Conservation (phyloP, 2,797 vertebrate species). For the Brachyrhaphis roseni region DNA sequence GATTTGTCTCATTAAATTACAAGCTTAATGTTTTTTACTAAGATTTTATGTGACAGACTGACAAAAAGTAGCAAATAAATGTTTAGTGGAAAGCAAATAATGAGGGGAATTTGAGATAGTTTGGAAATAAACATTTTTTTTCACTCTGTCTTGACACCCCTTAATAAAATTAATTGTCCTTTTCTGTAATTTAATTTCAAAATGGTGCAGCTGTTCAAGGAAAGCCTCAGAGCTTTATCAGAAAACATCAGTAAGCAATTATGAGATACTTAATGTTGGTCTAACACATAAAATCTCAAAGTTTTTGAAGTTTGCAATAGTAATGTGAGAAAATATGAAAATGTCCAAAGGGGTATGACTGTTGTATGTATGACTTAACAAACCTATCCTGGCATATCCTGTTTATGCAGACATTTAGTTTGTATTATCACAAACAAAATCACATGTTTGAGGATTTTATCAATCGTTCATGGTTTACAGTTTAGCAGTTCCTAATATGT, state of each 20-base stretch:
- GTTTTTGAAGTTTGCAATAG: not conserved
- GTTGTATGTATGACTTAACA: not conserved
- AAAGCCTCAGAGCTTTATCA: not conserved
- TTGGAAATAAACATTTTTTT: not conserved
- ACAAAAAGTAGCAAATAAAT: not conserved
- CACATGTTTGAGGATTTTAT: not conserved
- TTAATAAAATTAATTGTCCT: not conserved
- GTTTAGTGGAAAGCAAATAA: not conserved
- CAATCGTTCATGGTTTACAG: not conserved
- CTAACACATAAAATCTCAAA: not conserved
- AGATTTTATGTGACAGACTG: not conserved
- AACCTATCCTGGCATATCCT: not conserved
- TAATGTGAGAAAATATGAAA: not conserved
- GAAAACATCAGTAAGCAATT: not conserved
- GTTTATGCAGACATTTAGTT: not conserved
- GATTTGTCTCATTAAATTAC: not conserved
- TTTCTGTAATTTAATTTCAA: not conserved
- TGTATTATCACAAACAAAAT: not conserved
- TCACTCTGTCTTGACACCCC: not conserved
- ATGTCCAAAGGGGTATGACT: not conserved
- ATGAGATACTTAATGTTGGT: not conserved
- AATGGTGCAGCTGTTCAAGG: not conserved
- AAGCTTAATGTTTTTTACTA: not conserved
- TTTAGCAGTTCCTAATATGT: not conserved
- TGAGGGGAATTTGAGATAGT: not conserved